A percentile compares a stretch with the other conserved stretches of the same genome.
These are phyloP conservation scores for Sphyrna mokarran DNA, from an alignment of 2,113 vertebrate species.

Conservation along the genomic window DNA sequence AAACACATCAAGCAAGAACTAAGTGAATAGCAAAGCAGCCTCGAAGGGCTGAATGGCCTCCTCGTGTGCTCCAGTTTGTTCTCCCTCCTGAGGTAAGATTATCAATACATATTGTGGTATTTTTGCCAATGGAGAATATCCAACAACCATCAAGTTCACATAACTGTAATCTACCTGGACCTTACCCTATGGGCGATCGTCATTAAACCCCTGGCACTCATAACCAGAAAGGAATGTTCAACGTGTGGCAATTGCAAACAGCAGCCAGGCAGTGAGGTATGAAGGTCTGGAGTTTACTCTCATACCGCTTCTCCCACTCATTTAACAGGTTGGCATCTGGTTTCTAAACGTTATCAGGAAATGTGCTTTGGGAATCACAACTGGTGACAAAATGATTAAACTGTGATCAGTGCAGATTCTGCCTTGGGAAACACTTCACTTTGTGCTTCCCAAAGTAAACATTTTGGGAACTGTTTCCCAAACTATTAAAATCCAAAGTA, in stretches of 20 bases:
- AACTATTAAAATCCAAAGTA: no score
- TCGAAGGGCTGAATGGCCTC: neutral
- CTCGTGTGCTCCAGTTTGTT: neutral
- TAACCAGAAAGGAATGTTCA: neutral
- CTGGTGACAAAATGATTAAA: neutral
- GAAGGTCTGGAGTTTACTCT: neutral
- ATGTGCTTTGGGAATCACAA: neutral
- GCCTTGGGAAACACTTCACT: neutral
- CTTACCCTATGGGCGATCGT: neutral
- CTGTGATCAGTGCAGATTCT: neutral
- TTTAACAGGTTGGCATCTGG: neutral
- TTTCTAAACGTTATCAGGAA: neutral
- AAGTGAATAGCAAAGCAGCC: neutral
- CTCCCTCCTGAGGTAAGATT: neutral
- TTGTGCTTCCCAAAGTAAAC: no score
- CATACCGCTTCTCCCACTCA: neutral
- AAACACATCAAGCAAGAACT: neutral
- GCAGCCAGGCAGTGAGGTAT: neutral
- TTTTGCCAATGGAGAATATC: neutral
- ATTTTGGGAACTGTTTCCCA: no score
- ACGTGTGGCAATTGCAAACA: neutral
- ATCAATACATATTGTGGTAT: neutral
- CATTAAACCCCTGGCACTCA: neutral
- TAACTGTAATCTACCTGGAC: neutral
- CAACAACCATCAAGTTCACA: neutral